Evolutionary conservation across 1,140 invertebrate genomes (phyloP).

Genomic region (Pomacea maculata): DNA sequence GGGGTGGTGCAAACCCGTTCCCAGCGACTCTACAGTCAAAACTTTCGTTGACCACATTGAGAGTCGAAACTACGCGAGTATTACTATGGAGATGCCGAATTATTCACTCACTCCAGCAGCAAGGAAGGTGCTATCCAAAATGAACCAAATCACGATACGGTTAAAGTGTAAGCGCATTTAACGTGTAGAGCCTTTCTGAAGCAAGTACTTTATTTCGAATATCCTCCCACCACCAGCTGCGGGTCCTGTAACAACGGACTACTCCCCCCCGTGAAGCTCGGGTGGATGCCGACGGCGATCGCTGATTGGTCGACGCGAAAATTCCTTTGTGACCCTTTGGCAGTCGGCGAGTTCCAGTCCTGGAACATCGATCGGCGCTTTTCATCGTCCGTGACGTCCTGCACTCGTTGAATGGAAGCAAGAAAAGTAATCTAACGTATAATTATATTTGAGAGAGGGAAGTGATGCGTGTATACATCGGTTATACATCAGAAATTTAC

Average conservation of each 20-base stretch:
- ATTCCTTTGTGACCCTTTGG: slow-evolving; percentile 5
- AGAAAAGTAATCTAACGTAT: background rate
- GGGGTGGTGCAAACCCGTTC: background rate
- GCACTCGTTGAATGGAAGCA: background rate
- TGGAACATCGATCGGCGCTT: background rate
- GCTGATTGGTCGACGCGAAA: background rate
- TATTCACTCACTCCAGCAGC: too few relatives aligned
- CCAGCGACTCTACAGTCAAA: background rate
- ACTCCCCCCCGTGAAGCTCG: too few relatives aligned
- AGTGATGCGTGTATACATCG: background rate
- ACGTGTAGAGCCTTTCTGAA: background rate
- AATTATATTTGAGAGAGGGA: background rate
- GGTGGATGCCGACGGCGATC: background rate
- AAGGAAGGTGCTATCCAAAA: background rate
- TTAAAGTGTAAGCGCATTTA: background rate
- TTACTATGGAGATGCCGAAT: too few relatives aligned
- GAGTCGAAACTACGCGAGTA: background rate
- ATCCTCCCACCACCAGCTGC: background rate
- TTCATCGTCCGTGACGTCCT: background rate
- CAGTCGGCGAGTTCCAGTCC: background rate
- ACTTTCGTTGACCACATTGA: background rate
- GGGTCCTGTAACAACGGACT: background rate
- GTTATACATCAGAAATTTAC: too few relatives aligned
- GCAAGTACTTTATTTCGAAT: background rate
- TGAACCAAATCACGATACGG: background rate